Evolutionary conservation across 2,797 vertebrate genomes (phyloP), one percentile per base, ranked within the genome.

Genomic region (Sebastes miniatus): DNA sequence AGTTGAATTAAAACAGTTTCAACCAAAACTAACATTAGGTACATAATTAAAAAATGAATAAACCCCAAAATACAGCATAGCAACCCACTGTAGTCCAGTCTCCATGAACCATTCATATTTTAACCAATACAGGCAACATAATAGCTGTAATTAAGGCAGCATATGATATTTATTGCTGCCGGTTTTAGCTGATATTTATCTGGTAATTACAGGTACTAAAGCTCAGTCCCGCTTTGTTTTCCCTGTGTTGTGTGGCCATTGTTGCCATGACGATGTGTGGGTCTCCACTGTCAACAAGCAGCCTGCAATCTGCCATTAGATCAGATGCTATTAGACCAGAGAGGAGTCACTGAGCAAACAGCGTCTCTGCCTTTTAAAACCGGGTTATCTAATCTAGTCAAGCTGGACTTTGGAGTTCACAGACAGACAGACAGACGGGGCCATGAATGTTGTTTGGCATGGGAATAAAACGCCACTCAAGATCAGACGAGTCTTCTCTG

Each of bases 361-460:
- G 59, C 20, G 14, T 77, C 72, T 81, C 83, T 83, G 92, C 88
- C 85, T 39, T 93, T 89, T 92, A 92, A 91, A 93, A 81, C 77
- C 27, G 10, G 85, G 90, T 94, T 95, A 95, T 95, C 94, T 96
- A 95, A 95, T 96, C 94, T 94, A 69, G 84, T 90, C 81, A 76
- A 95, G 93, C 89, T 95, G 94, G 95, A 95, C 94, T 96, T 96
- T 95, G 94, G 92, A 95, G 85, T 90, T 92, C 89, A 83, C 87
- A 87, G 85, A 90, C 87, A 88, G 85, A 81, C 76, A 69, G 56
- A 43, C 47, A 52, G 57, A 66, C 81, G 54, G 77, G 83, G 88
- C 69, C 71, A 61, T 78, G 59, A 66, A 81, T 20, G 78, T 85
- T 90, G 91, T 93, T 91, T 88, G 76, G 76, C 74, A 65, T 7